phyloP scores from a whole-genome alignment of 2,797 vertebrate species.

The Austrolebias charrua region DNA sequence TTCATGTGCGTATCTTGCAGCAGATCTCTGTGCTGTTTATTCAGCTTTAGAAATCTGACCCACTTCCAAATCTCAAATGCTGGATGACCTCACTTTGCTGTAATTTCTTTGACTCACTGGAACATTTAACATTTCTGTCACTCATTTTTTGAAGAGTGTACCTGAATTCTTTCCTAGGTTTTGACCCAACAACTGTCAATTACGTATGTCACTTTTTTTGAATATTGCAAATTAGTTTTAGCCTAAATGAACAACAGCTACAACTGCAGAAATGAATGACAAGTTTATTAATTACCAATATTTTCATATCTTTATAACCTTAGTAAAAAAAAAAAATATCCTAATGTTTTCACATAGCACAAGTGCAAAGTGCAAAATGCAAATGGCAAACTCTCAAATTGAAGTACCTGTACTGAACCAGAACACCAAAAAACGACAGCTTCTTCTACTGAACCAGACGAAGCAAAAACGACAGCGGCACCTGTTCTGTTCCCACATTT shows the following conservation, averaged over 20 bases:
- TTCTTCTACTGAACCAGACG: too few relatives aligned
- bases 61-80: neutral
- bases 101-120: neutral
- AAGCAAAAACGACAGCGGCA: too few relatives aligned
- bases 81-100: neutral
- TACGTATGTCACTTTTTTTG: neutral
- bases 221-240: too few relatives aligned
- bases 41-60: slow-evolving; percentile 5
- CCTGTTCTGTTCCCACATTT: too few relatives aligned
- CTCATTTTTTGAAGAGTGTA: neutral
- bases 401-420: too few relatives aligned
- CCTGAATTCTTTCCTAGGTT: neutral
- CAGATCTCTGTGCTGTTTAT: neutral
- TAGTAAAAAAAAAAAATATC: too few relatives aligned
- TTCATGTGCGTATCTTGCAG: neutral
- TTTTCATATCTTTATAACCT: too few relatives aligned
- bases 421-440: too few relatives aligned
- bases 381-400: too few relatives aligned
- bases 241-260: neutral
- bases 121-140: neutral
- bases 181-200: neutral
- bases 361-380: too few relatives aligned
- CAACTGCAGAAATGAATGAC: neutral
- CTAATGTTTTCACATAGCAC: too few relatives aligned
- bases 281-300: neutral